Conservation (phyloP, 1,140 invertebrate genomes). For the Calycopis cecrops region DNA sequence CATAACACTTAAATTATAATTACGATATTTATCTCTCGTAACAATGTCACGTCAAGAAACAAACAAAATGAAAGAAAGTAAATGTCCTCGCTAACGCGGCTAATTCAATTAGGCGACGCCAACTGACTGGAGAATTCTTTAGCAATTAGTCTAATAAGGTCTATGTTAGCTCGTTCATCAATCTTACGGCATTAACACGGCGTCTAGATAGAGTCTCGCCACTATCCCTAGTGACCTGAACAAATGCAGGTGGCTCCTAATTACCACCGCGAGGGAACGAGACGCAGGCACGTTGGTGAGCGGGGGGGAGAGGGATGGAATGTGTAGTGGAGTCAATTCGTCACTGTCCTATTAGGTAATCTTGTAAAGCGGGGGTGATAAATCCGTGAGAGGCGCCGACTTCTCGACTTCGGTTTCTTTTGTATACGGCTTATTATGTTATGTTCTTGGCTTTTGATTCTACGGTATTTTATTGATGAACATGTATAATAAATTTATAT, state of each 20-base stretch:
- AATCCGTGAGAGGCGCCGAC: constrained; percentile 38
- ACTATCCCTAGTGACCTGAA: constrained; percentile 50
- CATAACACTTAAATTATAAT: too few relatives aligned
- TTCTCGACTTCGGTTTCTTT: constrained; percentile 16
- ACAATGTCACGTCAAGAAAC: too few relatives aligned
- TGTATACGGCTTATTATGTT: constrained; percentile 7
- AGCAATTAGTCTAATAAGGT: constrained; percentile 22
- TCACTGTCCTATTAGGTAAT: constrained; percentile 59
- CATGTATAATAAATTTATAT: too few relatives aligned
- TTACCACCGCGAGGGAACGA: constrained; percentile 39
- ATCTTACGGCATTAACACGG: constrained; percentile 54
- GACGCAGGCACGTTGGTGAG: constrained; percentile 22
- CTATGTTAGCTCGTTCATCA: constrained; percentile 37
- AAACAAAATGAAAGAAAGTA: too few relatives aligned
- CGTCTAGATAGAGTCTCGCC: constrained; percentile 51
- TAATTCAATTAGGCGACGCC: background rate
- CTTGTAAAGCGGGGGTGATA: constrained; percentile 52
- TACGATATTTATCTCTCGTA: too few relatives aligned
- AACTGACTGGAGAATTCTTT: constrained; percentile 11
- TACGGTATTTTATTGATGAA: background rate
- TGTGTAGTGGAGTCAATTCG: constrained; percentile 44
- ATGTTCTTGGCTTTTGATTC: background rate
- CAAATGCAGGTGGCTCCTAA: constrained; percentile 61
- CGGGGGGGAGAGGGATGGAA: constrained; percentile 28
- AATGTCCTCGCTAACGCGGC: background rate